These are phyloP conservation scores for Sipha flava DNA, from an alignment of 1,140 invertebrate genomes.

Conservation along the genomic window DNA sequence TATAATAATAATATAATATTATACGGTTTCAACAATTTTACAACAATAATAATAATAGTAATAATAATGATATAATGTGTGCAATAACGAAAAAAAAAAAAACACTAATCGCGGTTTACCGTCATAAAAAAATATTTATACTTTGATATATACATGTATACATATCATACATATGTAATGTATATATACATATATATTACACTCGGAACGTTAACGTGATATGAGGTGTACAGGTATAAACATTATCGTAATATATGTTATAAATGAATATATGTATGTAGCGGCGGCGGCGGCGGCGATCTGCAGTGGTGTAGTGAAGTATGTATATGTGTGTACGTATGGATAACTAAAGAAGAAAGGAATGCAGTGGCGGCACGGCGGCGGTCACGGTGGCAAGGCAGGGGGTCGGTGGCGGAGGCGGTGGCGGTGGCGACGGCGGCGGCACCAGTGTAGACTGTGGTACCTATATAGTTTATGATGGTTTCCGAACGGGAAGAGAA, in stretches of 20 bases:
- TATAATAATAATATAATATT: no score
- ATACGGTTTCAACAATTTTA: background rate
- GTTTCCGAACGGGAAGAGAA: conserved; percentile 11
- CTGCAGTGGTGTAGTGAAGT: no score
- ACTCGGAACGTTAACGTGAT: conserved; percentile 22
- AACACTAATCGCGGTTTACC: background rate
- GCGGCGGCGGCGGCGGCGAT: no score
- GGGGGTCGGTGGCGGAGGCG: no score
- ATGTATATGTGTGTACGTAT: background rate
- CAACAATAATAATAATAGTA: background rate
- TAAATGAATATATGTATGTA: background rate
- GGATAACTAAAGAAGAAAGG: conserved; percentile 21
- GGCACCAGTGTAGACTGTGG: background rate
- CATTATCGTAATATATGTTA: conserved; percentile 31
- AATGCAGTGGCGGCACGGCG: background rate
- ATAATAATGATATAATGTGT: background rate
- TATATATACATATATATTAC: background rate
- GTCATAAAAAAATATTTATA: conserved; percentile 11
- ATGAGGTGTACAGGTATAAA: conserved; percentile 28
- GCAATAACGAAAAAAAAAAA: background rate
- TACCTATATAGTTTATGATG: conserved; percentile 24
- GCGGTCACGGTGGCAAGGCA: no score
- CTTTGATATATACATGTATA: background rate
- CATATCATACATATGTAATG: background rate
- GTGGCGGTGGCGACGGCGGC: background rate